These are phyloP conservation scores for Gorsachius goisagi DNA, from an alignment of 2,113 vertebrate genomes.

Conservation along the genomic window DNA sequence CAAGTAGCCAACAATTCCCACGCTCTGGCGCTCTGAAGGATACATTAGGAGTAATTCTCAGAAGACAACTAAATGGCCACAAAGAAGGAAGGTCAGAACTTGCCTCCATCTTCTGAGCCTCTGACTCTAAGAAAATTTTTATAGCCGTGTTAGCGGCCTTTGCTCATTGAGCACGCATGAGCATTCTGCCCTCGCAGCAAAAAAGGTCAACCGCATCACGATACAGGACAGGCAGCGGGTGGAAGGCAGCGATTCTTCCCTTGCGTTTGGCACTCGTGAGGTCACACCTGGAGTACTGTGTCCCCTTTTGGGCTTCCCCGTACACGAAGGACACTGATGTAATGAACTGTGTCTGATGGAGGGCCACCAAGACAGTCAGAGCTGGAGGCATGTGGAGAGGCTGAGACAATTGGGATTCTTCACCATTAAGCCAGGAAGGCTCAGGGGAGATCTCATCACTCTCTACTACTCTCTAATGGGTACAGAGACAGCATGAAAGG, in stretches of 20 bases:
- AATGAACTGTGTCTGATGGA: neutral
- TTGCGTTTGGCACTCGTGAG: neutral
- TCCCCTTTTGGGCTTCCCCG: neutral
- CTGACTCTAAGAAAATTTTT: neutral
- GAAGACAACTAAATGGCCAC: neutral
- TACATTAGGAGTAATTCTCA: neutral
- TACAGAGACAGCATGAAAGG: neutral
- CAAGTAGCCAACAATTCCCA: neutral
- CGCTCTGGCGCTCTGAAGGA: neutral
- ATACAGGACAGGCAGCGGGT: neutral
- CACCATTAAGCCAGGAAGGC: neutral
- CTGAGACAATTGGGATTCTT: neutral
- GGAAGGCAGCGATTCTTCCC: neutral
- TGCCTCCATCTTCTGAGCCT: neutral
- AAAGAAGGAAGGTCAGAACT: neutral
- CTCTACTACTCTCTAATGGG: neutral
- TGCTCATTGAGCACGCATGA: rapidly evolving
- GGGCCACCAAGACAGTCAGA: neutral
- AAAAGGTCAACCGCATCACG: neutral
- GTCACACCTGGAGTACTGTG: neutral
- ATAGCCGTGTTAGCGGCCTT: neutral
- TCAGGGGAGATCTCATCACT: neutral
- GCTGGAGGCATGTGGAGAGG: neutral
- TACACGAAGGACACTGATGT: neutral
- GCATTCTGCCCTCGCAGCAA: neutral